phyloP scores from a whole-genome alignment of 2,113 vertebrate genomes.

The Eudyptes chrysolophus region DNA sequence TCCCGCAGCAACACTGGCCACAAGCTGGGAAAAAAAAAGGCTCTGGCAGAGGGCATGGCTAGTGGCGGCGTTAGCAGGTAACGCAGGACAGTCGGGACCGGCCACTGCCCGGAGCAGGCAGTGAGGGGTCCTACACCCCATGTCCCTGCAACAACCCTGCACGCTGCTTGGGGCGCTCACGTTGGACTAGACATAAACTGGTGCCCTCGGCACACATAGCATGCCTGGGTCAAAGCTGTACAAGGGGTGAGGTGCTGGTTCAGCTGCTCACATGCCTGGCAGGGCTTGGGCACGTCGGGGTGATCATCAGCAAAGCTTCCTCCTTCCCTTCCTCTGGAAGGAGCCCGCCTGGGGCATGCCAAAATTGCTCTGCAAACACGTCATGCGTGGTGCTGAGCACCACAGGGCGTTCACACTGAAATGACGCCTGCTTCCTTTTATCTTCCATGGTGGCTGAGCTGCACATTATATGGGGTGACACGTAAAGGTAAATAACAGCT shows the following conservation, averaged over 20 bases:
- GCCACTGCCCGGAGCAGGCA: not conserved
- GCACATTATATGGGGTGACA: rapidly evolving
- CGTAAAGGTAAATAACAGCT: not conserved
- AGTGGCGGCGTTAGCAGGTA: not conserved
- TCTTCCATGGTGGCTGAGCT: not conserved
- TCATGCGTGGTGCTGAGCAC: not conserved
- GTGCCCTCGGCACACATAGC: not conserved
- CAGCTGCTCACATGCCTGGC: rapidly evolving
- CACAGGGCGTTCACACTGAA: not conserved
- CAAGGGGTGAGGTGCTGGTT: rapidly evolving
- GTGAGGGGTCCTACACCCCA: not conserved
- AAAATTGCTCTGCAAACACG: not conserved
- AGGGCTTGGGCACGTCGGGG: not conserved
- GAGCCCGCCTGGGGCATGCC: rapidly evolving
- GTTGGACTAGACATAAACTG: rapidly evolving
- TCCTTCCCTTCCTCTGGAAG: not conserved
- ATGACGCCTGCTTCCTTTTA: not conserved
- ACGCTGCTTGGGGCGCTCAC: not conserved
- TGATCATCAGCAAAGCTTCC: not conserved
- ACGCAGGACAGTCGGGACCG: rapidly evolving
- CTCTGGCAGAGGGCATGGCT: not conserved
- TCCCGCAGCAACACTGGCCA: not conserved
- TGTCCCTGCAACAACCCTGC: not conserved
- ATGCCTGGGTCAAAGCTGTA: rapidly evolving
- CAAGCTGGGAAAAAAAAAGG: not conserved